Percentiles rank a stretch among this genome's conserved stretches.
phyloP scores from a whole-genome alignment of 1,140 invertebrate genomes.

The Hycleus phaleratus region DNA sequence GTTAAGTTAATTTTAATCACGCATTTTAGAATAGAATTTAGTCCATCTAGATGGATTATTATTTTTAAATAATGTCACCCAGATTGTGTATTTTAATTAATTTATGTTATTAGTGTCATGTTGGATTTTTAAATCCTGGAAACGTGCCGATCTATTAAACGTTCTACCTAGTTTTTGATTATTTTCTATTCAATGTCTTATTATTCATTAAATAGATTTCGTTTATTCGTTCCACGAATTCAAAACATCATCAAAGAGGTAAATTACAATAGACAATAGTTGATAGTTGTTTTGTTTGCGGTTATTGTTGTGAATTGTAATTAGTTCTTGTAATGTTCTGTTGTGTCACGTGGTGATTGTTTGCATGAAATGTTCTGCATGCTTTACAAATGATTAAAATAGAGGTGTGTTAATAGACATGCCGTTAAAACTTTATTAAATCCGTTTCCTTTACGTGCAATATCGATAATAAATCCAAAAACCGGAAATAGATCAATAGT shows the following conservation, averaged over 20 bases:
- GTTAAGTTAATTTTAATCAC: too few relatives aligned
- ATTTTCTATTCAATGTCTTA: too few relatives aligned
- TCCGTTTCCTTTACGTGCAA: neutral
- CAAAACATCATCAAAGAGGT: neutral
- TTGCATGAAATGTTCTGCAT: conserved; percentile 6
- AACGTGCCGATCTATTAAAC: too few relatives aligned
- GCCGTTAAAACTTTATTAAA: neutral
- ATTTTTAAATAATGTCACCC: too few relatives aligned
- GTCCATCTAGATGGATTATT: too few relatives aligned
- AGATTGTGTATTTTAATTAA: too few relatives aligned
- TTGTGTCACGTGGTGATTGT: conserved; percentile 8
- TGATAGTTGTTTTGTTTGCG: conserved; percentile 3
- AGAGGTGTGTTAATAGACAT: neutral
- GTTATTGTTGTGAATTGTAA: conserved; percentile 7
- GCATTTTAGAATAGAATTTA: too few relatives aligned
- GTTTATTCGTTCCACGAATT: neutral
- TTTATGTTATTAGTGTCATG: too few relatives aligned
- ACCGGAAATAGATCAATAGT: too few relatives aligned
- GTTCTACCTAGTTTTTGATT: too few relatives aligned
- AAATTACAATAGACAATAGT: conserved; percentile 12
- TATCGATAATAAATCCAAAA: neutral
- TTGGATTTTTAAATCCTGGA: too few relatives aligned
- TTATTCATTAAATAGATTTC: too few relatives aligned
- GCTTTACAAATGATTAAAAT: conserved; percentile 10
- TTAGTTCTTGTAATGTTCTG: conserved; percentile 3